These are phyloP conservation scores for Pediacus dermestoides DNA, from an alignment of 2,888 invertebrate species.

Conservation along the genomic window DNA sequence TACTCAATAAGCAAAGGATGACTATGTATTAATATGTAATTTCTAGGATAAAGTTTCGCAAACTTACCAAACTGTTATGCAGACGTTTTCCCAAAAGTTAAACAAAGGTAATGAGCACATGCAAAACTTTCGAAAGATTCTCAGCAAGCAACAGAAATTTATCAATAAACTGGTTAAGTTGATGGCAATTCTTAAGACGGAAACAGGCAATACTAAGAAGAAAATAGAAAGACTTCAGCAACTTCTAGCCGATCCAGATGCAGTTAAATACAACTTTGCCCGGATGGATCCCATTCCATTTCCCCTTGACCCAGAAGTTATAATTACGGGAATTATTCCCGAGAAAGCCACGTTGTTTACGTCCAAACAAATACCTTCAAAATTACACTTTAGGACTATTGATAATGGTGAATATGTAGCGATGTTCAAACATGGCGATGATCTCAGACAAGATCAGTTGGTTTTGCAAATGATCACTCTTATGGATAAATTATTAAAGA, in stretches of 20 bases:
- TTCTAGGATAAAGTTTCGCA: constrained; percentile 47
- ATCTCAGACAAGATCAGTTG: constrained; percentile 94
- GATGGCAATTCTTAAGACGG: constrained; percentile 83
- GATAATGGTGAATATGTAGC: constrained; percentile 84
- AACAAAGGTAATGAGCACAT: constrained; percentile 67
- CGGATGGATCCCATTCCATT: constrained; percentile 91
- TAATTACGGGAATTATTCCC: constrained; percentile 82
- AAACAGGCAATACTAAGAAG: constrained; percentile 86
- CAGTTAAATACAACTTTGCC: constrained; percentile 81
- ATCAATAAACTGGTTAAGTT: constrained; percentile 86
- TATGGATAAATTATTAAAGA: constrained; percentile 91
- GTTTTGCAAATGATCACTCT: constrained; percentile 96
- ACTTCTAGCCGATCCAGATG: constrained; percentile 74
- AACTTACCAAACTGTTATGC: constrained; percentile 91
- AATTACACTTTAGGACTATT: constrained; percentile 81
- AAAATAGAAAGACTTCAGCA: constrained; percentile 89
- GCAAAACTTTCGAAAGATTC: constrained; percentile 70
- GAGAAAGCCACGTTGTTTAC: constrained; percentile 92
- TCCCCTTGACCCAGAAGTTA: constrained; percentile 85
- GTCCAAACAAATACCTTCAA: constrained; percentile 93
- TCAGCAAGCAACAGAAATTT: constrained; percentile 84
- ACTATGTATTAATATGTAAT: constrained; percentile 4
- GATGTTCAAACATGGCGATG: constrained; percentile 98
- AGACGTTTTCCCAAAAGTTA: constrained; percentile 73
- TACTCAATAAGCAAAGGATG: constrained; percentile 22